Evolutionary conservation across 2,888 invertebrate species (phyloP), one percentile per base, ranked within the genome.

Genomic region (Caenorhabditis macrosperma): DNA sequence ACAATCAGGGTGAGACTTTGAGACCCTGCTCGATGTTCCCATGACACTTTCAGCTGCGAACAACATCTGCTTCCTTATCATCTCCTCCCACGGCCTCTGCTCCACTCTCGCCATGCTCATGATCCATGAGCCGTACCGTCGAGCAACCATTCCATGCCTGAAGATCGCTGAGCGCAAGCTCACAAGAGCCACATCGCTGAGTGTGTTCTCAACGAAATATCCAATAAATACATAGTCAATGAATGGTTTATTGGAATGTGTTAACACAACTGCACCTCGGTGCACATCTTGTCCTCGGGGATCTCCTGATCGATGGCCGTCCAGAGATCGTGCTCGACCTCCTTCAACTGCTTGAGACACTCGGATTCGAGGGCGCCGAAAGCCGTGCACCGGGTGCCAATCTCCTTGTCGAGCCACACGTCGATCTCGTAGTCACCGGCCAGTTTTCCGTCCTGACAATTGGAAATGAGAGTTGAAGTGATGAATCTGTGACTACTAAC

Each of bases 291-390:
- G 5, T 72, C 55, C 30, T 72, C 72, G 5, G 72, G 72, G 28
- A 72, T 72, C 1, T 72, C 72, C 22, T 72, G 17, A 33, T 72
- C 63, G 17, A 72, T 72, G 1, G 72, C 72, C 38, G 63, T 57
- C 72, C 54, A 54, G 30, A 72, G 63, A 12, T 72, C 72, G 3
- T 72, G 38, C 30, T 72, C 72, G 0, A 46, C 72, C 15, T 55
- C 54, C 33, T 72, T 63, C 63, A 72, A 22, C 54, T 72, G 63
- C 17, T 72, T 72, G 26, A 72, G 28, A n/a, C 72, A 72, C 12
- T 72, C 72, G 0, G 46, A 28, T 0, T 30, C 72, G 1, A 72
- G 38, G 0, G 20, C 28, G n/a, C 33, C 38, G n/a, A 72, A 63
- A 17, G 26, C 57, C 12, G 54, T 72, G 72, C 72, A 72, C 12